phyloP scores from a whole-genome alignment of 2,113 vertebrate species.

The Himantopus leucocephalus region DNA sequence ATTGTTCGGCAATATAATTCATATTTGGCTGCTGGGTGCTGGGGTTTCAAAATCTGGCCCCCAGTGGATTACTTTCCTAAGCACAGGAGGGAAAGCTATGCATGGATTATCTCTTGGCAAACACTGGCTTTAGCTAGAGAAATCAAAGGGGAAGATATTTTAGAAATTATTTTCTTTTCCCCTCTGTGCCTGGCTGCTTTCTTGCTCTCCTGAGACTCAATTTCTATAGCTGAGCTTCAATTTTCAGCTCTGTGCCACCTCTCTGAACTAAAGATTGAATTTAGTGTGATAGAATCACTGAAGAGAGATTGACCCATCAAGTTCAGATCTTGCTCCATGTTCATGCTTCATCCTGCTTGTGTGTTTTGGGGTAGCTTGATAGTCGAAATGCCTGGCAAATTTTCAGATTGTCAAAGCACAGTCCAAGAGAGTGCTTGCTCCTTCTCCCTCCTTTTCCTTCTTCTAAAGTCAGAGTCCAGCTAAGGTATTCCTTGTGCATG shows the following conservation, averaged over 20 bases:
- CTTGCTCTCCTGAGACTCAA: neutral
- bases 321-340: neutral
- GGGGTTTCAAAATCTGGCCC: neutral
- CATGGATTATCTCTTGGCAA: neutral
- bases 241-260: slow-evolving; percentile 30
- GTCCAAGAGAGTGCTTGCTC: neutral
- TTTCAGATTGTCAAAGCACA: neutral
- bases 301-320: neutral
- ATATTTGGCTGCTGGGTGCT: neutral
- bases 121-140: neutral
- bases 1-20: neutral
- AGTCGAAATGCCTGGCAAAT: neutral
- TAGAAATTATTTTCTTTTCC: slow-evolving; percentile 3
- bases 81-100: neutral
- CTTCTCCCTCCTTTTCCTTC: neutral
- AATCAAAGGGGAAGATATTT: slow-evolving; percentile 26
- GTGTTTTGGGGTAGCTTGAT: neutral
- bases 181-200: neutral
- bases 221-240: slow-evolving; percentile 9
- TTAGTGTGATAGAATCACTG: neutral
- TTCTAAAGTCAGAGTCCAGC: neutral
- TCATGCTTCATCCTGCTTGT: neutral
- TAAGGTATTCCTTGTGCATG: neutral
- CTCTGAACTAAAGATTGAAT: slow-evolving; percentile 31
- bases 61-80: neutral